Evolutionary conservation across 2,797 vertebrate species (phyloP).

Genomic region (Caiman crocodilus): DNA sequence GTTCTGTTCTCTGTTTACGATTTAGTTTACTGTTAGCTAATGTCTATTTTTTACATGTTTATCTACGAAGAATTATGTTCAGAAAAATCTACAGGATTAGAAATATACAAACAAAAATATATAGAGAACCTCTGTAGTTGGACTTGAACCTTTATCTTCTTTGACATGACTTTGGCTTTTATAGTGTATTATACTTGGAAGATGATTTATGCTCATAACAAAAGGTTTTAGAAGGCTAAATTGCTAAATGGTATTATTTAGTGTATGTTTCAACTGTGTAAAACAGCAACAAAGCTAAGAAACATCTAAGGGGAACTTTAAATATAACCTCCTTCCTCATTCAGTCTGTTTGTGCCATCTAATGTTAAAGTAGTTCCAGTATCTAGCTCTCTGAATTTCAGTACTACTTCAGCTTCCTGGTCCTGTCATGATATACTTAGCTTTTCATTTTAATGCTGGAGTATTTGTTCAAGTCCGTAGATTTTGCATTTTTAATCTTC

Average conservation of each 20-base stretch:
- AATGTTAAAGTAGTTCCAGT: constrained; percentile 1
- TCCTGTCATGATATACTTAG: constrained; percentile 70
- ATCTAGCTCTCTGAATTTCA: constrained; percentile 34
- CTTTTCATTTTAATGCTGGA: constrained; percentile 78
- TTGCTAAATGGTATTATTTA: not conserved
- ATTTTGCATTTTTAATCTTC: constrained; percentile 86
- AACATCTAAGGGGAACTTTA: not conserved
- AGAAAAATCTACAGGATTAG: not conserved
- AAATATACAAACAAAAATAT: not conserved
- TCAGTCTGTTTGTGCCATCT: not conserved
- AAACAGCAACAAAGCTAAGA: not conserved
- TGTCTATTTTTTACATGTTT: not conserved
- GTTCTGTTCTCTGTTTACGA: not conserved
- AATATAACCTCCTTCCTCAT: not conserved
- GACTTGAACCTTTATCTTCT: not conserved
- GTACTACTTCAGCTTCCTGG: constrained; percentile 51
- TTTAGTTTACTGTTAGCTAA: not conserved
- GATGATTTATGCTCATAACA: not conserved
- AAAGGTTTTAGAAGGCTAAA: not conserved
- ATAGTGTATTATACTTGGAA: not conserved
- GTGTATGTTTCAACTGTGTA: not conserved
- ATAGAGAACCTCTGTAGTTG: not conserved
- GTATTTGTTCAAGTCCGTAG: constrained; percentile 82
- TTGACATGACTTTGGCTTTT: not conserved
- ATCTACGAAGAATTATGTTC: not conserved